Percentiles rank a stretch among this genome's conserved stretches.
Conservation (phyloP, 2,113 vertebrate species). For the Tyto alba region DNA sequence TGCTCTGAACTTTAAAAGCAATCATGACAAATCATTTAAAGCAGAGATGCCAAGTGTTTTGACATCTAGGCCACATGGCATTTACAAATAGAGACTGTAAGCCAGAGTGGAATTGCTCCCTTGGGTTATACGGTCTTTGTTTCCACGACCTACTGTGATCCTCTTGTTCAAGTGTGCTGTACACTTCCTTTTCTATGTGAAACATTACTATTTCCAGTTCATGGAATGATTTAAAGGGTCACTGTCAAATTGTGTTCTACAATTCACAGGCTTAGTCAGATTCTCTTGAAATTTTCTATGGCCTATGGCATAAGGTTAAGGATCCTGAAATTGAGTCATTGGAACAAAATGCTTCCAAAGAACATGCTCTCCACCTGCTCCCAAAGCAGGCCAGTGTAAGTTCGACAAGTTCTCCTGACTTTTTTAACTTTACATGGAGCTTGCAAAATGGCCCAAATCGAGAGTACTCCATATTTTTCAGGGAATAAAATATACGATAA, state of each 20-base stretch:
- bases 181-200: conserved; percentile 10
- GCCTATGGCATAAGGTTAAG: neutral
- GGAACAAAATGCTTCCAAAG: neutral
- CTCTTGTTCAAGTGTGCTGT: neutral
- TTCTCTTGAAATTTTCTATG: neutral
- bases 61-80: neutral
- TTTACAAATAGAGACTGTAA: conserved; percentile 23
- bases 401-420: neutral
- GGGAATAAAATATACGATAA: neutral
- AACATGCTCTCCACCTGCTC: neutral
- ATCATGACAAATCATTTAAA: conserved; percentile 11
- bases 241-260: neutral
- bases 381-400: neutral
- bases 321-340: neutral
- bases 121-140: conserved; percentile 28
- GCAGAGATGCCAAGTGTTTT: conserved; percentile 28
- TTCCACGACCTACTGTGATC: conserved; percentile 34
- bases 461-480: neutral
- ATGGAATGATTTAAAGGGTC: neutral
- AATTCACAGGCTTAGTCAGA: neutral
- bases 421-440: neutral
- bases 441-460: neutral
- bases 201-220: conserved; percentile 17
- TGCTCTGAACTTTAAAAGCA: conserved; percentile 40
- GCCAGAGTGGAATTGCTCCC: conserved; percentile 16